phyloP scores from a whole-genome alignment of 2,888 invertebrate genomes.

The Pachymerium ferrugineum region DNA sequence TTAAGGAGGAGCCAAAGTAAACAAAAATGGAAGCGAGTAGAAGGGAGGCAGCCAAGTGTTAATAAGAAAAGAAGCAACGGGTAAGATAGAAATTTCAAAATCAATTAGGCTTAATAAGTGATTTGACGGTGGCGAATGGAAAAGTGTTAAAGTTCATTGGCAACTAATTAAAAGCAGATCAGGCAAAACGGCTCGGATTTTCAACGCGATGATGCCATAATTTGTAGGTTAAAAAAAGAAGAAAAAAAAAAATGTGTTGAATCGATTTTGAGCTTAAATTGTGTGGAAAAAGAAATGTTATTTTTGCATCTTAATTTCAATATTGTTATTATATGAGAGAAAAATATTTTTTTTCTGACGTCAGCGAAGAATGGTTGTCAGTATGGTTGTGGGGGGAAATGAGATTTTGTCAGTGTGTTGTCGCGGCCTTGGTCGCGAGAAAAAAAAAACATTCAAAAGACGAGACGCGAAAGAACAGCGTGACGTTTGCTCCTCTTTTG shows the following conservation, averaged over 20 bases:
- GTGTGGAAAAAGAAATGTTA: not conserved
- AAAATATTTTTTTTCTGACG: too few relatives aligned
- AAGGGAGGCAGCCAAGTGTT: not conserved
- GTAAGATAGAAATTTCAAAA: constrained; percentile 3
- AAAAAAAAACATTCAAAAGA: not conserved
- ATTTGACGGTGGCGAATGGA: constrained; percentile 23
- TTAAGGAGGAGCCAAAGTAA: constrained; percentile 16
- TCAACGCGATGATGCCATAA: constrained; percentile 1
- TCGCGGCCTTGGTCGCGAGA: constrained; percentile 11
- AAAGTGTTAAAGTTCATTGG: constrained; percentile 24
- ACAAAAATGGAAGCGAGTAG: constrained; percentile 20
- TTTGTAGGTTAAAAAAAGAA: too few relatives aligned
- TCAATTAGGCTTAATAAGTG: constrained; percentile 22
- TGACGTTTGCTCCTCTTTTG: constrained; percentile 20
- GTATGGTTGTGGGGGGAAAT: not conserved
- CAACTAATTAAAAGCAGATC: constrained; percentile 24
- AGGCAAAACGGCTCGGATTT: constrained; percentile 12
- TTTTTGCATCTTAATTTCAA: too few relatives aligned
- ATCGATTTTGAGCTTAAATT: too few relatives aligned
- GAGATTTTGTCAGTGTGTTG: constrained; percentile 21
- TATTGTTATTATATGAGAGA: too few relatives aligned
- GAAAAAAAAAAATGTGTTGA: too few relatives aligned
- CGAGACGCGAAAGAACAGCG: not conserved
- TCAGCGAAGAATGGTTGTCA: constrained; percentile 8
- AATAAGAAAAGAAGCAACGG: constrained; percentile 10